Evolutionary conservation across 2,113 vertebrate species (phyloP).

Genomic region (Pteronura brasiliensis): DNA sequence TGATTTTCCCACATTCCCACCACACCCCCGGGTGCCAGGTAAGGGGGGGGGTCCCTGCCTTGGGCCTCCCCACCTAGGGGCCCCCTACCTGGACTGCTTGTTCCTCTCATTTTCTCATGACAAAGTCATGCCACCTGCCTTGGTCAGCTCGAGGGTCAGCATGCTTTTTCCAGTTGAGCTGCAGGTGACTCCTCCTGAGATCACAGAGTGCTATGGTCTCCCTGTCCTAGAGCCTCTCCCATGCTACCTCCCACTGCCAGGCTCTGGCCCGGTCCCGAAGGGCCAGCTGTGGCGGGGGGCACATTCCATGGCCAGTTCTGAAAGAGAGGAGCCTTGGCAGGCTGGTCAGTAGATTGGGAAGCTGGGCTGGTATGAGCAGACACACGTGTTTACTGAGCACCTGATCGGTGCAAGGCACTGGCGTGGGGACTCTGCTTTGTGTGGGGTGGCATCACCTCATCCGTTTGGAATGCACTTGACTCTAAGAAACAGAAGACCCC

Average conservation of each 20-base stretch:
- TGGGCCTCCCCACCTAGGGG: background rate
- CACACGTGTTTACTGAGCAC: accelerated
- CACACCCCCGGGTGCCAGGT: accelerated
- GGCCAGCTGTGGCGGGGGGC: background rate
- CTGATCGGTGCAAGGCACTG: background rate
- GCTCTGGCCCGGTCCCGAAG: background rate
- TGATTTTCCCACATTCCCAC: too few species aligned
- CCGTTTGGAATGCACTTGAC: accelerated
- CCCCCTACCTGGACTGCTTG: too few species aligned
- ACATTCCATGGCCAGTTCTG: background rate
- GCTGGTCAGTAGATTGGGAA: background rate
- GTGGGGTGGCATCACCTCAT: background rate
- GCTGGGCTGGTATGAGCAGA: background rate
- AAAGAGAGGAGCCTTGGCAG: accelerated
- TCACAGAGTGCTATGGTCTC: background rate
- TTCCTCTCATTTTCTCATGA: background rate
- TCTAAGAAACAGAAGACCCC: background rate
- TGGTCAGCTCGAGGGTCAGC: background rate
- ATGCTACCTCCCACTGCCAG: background rate
- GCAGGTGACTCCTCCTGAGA: too few species aligned
- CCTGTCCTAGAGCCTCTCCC: background rate
- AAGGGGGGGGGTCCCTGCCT: background rate
- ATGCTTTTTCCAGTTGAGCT: background rate
- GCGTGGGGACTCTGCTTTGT: background rate
- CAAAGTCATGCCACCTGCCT: background rate